Percentiles rank a stretch among this genome's conserved stretches.
Conservation (phyloP, 2,797 vertebrate genomes). For the Cercopithecus hamlyni region DNA sequence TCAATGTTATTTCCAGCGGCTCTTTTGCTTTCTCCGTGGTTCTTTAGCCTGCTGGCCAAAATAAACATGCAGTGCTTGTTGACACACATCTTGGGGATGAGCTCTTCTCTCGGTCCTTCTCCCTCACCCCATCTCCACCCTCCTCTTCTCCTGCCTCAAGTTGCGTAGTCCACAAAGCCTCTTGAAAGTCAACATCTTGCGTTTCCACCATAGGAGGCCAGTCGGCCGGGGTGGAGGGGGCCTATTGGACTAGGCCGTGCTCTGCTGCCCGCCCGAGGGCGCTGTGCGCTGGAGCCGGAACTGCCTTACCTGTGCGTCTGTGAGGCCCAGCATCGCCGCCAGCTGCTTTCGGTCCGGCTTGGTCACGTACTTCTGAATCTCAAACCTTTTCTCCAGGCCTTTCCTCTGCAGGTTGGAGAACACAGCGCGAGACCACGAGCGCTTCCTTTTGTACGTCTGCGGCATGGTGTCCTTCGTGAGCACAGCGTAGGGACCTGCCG, state of each 20-base stretch:
- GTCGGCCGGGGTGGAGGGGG: accelerated
- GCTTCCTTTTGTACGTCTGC: constrained; percentile 98
- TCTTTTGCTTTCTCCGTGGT: not conserved
- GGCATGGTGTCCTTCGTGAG: constrained; percentile 99
- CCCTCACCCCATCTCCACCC: not conserved
- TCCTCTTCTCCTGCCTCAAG: not conserved
- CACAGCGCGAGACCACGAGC: constrained; percentile 98
- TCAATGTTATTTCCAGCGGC: constrained; percentile 21
- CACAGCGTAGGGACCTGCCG: constrained; percentile 95
- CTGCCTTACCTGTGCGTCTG: constrained; percentile 94
- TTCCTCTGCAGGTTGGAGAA: constrained; percentile 99
- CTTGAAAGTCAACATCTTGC: not conserved
- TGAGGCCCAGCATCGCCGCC: constrained; percentile 98
- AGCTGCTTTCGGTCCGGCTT: constrained; percentile 98
- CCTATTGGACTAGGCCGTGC: accelerated
- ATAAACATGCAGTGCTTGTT: constrained; percentile 46
- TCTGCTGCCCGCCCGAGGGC: accelerated
- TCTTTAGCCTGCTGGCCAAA: constrained; percentile 61
- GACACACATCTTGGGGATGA: constrained; percentile 55
- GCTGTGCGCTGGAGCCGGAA: accelerated
- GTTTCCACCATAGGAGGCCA: not conserved
- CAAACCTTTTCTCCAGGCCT: constrained; percentile 97
- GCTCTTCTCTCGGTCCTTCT: not conserved
- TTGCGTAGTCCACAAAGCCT: not conserved
- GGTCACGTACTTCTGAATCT: constrained; percentile 99